Conservation (phyloP, 2,113 vertebrate genomes). For the Illadopsis cleaveri region DNA sequence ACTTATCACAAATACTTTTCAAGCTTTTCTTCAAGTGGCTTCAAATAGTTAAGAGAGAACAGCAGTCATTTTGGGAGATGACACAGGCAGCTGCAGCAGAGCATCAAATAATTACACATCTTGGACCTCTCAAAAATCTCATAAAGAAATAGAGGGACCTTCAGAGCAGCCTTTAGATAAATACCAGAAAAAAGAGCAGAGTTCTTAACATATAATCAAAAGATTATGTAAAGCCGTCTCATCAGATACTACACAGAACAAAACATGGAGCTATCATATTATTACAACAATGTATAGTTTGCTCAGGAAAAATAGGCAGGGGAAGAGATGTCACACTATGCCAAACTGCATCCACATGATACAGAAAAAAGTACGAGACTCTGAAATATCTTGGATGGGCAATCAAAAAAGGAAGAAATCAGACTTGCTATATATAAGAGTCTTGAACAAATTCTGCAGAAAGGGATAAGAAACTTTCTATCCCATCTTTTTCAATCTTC, state of each 20-base stretch:
- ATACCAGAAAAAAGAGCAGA: background rate
- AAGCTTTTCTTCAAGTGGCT: background rate
- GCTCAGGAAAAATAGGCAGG: background rate
- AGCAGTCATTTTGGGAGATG: background rate
- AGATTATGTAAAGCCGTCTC: background rate
- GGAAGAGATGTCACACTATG: background rate
- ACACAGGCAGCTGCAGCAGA: background rate
- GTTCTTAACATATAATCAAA: background rate
- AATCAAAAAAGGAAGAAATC: too few species aligned
- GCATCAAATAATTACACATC: background rate
- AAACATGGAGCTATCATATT: background rate
- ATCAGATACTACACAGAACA: background rate
- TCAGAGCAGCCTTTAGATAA: background rate
- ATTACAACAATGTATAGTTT: background rate
- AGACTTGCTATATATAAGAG: too few species aligned
- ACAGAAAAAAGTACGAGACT: background rate
- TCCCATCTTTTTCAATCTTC: background rate
- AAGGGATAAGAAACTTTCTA: too few species aligned
- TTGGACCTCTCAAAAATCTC: background rate
- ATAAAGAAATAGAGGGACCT: background rate
- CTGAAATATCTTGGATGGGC: background rate
- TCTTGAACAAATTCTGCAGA: too few species aligned
- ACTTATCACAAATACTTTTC: background rate
- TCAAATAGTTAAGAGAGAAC: background rate
- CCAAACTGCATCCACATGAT: background rate